A percentile compares a stretch with the other conserved stretches of the same genome.
Conservation (phyloP, 2,113 vertebrate genomes). For the Lycaon pictus region DNA sequence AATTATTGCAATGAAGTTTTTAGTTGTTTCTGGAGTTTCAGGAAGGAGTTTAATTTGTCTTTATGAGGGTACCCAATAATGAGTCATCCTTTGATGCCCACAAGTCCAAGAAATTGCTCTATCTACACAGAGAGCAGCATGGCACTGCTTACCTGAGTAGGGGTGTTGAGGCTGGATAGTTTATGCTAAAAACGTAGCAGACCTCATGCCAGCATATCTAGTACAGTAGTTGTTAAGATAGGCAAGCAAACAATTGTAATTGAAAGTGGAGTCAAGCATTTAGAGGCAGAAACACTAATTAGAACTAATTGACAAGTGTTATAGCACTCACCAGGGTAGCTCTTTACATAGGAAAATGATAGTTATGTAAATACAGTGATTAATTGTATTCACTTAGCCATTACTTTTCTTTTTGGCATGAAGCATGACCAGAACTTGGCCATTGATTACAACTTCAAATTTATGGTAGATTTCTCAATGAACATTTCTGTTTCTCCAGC, state of each 20-base stretch:
- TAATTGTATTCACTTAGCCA: conserved; percentile 69
- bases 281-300: conserved; percentile 79
- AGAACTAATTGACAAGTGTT: conserved; percentile 80
- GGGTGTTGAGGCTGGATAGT: not conserved
- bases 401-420: conserved; percentile 75
- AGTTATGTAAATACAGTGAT: conserved; percentile 77
- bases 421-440: conserved; percentile 40
- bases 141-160: not conserved
- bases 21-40: conserved; percentile 14
- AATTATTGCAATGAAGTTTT: not conserved
- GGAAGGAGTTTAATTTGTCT: conserved; percentile 30
- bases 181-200: conserved; percentile 27
- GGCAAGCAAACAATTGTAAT: conserved; percentile 65
- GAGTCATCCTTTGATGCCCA: not conserved
- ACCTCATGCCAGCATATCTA: conserved; percentile 29
- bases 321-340: conserved; percentile 77
- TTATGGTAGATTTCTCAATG: conserved; percentile 53
- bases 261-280: conserved; percentile 76
- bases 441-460: conserved; percentile 63
- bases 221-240: conserved; percentile 67
- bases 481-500: conserved; percentile 49
- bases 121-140: not conserved
- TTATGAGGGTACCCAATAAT: not conserved
- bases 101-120: not conserved
- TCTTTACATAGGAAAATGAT: conserved; percentile 80